Conservation (phyloP, 2,888 invertebrate species). For the Eucera pruinosa region DNA sequence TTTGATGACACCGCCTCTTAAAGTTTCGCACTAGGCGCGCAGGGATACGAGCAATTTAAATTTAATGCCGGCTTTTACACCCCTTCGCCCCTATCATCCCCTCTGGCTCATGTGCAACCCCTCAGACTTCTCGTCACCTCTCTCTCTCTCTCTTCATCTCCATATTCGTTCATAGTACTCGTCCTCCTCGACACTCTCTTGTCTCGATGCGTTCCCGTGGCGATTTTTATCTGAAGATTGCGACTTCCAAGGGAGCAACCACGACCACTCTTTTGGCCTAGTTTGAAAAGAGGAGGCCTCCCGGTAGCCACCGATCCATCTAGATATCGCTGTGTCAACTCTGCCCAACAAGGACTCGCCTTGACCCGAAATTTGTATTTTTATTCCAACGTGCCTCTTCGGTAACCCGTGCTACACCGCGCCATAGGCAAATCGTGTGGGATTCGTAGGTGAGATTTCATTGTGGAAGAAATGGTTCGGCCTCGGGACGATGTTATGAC, state of each 20-base stretch:
- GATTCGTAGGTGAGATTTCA: background rate
- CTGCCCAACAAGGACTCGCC: slow-evolving; percentile 36
- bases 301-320: slow-evolving; percentile 50
- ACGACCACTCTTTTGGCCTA: slow-evolving; percentile 51
- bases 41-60: slow-evolving; percentile 72
- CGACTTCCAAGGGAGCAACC: slow-evolving; percentile 66
- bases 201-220: slow-evolving; percentile 42
- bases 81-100: background rate
- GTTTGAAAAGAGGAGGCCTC: slow-evolving; percentile 50
- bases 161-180: too few relatives aligned
- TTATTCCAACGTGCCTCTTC: background rate
- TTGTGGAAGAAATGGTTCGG: background rate
- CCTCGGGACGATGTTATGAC: too few relatives aligned
- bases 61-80: slow-evolving; percentile 70
- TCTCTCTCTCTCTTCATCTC: background rate
- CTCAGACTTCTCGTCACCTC: background rate
- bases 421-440: background rate
- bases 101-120: background rate
- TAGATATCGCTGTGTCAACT: slow-evolving; percentile 64
- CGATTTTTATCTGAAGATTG: slow-evolving; percentile 74
- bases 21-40: slow-evolving; percentile 57
- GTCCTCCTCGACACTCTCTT: background rate
- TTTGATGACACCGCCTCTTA: slow-evolving; percentile 62
- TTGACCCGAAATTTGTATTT: slow-evolving; percentile 58
- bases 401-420: background rate